Evolutionary conservation across 1,140 invertebrate species (phyloP).

Genomic region (Melitaea cinxia): DNA sequence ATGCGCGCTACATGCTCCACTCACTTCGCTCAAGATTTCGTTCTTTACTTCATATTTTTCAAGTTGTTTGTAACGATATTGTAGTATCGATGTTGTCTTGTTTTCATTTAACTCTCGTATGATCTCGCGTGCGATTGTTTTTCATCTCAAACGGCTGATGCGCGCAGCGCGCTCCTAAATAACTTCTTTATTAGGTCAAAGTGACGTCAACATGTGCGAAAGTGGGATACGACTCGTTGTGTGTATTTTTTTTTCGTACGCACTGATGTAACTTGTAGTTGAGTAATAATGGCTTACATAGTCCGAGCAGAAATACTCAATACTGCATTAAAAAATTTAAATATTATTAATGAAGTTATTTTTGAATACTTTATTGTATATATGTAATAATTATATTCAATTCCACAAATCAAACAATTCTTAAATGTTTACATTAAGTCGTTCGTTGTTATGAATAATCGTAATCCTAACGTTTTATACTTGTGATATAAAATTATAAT

Average conservation of each 20-base stretch:
- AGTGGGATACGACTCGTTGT: conserved; percentile 11
- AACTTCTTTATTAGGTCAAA: conserved; percentile 22
- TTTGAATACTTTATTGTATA: too few relatives aligned
- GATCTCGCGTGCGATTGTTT: not conserved
- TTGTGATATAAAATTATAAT: too few relatives aligned
- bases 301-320: not conserved
- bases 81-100: not conserved
- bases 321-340: too few relatives aligned
- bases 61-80: not conserved
- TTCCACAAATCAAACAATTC: too few relatives aligned
- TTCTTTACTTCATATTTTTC: not conserved
- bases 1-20: conserved; percentile 45
- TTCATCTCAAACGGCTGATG: not conserved
- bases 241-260: conserved; percentile 18
- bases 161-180: not conserved
- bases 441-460: too few relatives aligned
- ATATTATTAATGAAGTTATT: too few relatives aligned
- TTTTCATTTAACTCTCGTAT: not conserved
- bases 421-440: too few relatives aligned
- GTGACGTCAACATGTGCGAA: conserved; percentile 16
- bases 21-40: not conserved
- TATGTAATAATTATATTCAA: too few relatives aligned
- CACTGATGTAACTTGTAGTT: conserved; percentile 24
- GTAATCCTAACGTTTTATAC: too few relatives aligned
- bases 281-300: conserved; percentile 4